These are phyloP conservation scores for Amphipyra berbera DNA, from an alignment of 2,888 invertebrate species.

Conservation along the genomic window DNA sequence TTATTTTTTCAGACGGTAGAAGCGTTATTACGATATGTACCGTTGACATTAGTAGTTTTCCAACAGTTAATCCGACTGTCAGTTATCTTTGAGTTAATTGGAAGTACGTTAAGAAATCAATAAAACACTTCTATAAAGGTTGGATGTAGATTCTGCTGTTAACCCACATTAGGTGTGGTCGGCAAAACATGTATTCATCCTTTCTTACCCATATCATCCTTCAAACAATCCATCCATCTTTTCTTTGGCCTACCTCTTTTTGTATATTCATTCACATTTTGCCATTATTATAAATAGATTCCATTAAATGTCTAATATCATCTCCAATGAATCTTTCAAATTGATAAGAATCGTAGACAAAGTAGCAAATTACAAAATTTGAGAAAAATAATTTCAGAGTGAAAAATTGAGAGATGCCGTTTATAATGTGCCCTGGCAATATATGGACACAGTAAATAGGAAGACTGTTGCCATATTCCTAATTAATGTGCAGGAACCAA, in stretches of 20 bases:
- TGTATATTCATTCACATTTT: no score
- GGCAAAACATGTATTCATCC: no score
- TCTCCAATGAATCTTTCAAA: no score
- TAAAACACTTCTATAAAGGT: background rate
- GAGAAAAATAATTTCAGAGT: slow-evolving; percentile 52
- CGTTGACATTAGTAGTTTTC: slow-evolving; percentile 53
- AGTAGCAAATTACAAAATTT: no score
- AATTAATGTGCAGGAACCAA: slow-evolving; percentile 59
- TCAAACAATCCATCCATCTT: no score
- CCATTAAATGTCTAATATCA: no score
- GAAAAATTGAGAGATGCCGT: slow-evolving; percentile 60
- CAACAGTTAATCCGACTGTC: slow-evolving; percentile 64
- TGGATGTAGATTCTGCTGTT: no score
- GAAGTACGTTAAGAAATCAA: slow-evolving; percentile 54
- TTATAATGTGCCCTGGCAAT: slow-evolving; percentile 68
- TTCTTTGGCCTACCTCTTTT: no score
- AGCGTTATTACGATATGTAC: slow-evolving; percentile 37
- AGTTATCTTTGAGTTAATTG: slow-evolving; percentile 61
- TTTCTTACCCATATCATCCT: no score
- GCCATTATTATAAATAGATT: no score
- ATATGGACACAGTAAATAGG: slow-evolving; percentile 61
- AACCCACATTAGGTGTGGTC: no score
- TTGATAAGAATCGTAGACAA: no score
- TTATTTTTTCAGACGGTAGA: slow-evolving; percentile 35
- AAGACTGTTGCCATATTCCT: slow-evolving; percentile 59